These are phyloP conservation scores for Ashinkailepas kermadecensis DNA, from an alignment of 2,888 invertebrate species.

Conservation along the genomic window DNA sequence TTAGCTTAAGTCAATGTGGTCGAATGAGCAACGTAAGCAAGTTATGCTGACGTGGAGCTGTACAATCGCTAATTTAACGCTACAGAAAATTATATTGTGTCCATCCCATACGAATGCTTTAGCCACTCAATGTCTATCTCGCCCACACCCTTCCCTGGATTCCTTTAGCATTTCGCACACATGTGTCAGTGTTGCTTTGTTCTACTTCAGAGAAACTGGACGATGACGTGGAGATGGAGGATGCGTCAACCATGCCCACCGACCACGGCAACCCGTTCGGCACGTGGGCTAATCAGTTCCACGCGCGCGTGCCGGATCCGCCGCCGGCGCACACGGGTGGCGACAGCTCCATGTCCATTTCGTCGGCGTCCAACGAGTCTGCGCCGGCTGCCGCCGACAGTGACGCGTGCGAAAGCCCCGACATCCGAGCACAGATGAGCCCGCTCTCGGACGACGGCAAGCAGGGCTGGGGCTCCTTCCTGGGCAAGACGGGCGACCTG, in stretches of 20 bases:
- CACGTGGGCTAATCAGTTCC: slow-evolving; percentile 22
- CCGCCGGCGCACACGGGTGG: neutral
- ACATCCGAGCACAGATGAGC: slow-evolving; percentile 22
- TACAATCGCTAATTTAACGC: no score
- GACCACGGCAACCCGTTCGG: slow-evolving; percentile 6
- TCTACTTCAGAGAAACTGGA: neutral
- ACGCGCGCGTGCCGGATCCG: slow-evolving; percentile 8
- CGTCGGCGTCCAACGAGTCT: neutral
- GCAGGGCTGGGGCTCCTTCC: slow-evolving; percentile 11
- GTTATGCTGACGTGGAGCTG: no score
- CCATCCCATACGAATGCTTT: no score
- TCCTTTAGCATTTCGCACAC: no score
- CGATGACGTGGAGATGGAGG: slow-evolving; percentile 13
- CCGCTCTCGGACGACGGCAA: slow-evolving; percentile 22
- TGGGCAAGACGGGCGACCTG: neutral
- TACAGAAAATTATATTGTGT: no score
- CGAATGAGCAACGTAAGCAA: no score
- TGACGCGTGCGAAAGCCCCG: neutral
- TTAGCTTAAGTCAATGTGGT: no score
- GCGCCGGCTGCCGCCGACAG: neutral
- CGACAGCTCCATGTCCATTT: slow-evolving; percentile 22
- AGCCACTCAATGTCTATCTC: no score
- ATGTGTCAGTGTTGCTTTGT: no score
- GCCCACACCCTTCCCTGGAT: no score
- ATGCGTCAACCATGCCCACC: neutral